Percentiles rank a stretch among this genome's conserved stretches.
Evolutionary conservation across 2,888 invertebrate genomes (phyloP).

Genomic region (Slavum lentiscoides): DNA sequence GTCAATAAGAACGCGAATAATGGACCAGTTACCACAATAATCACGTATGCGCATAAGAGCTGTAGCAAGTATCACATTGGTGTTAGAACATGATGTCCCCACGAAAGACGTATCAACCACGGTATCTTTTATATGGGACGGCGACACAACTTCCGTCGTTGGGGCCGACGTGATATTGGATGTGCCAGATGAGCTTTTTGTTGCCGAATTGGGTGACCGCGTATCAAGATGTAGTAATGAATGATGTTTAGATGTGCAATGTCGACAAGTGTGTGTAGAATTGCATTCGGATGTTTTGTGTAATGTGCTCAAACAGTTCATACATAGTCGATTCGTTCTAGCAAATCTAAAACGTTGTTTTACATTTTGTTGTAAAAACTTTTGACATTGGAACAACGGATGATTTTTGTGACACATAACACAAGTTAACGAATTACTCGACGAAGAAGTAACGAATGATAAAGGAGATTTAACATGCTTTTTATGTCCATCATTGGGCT

Average conservation of each 20-base stretch:
- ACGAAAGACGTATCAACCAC: neutral
- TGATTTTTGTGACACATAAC: too few relatives aligned
- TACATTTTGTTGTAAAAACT: neutral
- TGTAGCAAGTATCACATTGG: neutral
- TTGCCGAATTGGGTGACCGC: too few relatives aligned
- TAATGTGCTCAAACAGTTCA: neutral
- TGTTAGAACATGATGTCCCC: neutral
- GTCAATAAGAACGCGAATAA: constrained; percentile 28
- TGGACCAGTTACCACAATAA: neutral
- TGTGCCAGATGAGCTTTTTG: too few relatives aligned
- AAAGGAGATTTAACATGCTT: neutral
- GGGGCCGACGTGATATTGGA: too few relatives aligned
- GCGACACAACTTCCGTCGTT: too few relatives aligned
- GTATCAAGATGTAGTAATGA: neutral
- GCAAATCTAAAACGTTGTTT: neutral
- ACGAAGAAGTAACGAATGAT: neutral
- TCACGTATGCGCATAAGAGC: neutral
- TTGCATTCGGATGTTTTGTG: neutral
- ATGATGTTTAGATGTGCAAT: constrained; percentile 4
- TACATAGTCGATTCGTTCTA: neutral
- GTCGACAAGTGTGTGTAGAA: neutral
- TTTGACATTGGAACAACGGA: neutral
- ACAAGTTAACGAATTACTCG: too few relatives aligned
- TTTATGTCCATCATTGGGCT: neutral
- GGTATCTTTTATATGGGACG: too few relatives aligned